phyloP scores from a whole-genome alignment of 1,140 invertebrate species.

The Hyphantria cunea region DNA sequence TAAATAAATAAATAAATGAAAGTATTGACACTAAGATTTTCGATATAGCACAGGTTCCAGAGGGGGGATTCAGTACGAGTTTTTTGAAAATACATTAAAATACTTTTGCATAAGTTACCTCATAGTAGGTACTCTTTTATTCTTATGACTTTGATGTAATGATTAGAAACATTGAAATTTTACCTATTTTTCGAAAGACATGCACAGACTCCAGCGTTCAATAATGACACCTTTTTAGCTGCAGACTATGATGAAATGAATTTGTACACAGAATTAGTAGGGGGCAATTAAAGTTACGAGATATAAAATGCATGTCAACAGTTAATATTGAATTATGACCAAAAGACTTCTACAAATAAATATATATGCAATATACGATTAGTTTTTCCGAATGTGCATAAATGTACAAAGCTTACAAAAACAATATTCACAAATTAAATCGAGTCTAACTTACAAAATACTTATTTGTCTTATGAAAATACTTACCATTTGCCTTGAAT shows the following conservation, averaged over 20 bases:
- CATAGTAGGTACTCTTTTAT: too few relatives aligned
- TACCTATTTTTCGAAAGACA: too few relatives aligned
- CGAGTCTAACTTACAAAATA: constrained; percentile 8
- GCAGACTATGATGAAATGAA: constrained; percentile 48
- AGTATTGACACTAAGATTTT: too few relatives aligned
- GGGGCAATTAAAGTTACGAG: constrained; percentile 55
- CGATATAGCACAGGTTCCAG: too few relatives aligned
- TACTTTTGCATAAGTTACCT: too few relatives aligned
- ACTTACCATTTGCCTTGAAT: constrained; percentile 15
- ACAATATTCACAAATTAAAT: constrained; percentile 41
- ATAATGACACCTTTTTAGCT: constrained; percentile 59
- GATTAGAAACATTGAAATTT: too few relatives aligned
- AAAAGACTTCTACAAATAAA: constrained; percentile 6
- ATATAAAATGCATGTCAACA: constrained; percentile 68
- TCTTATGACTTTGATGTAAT: too few relatives aligned
- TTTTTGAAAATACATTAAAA: too few relatives aligned
- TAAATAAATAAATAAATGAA: too few relatives aligned
- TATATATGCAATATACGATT: constrained; percentile 21
- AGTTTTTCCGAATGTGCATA: constrained; percentile 2
- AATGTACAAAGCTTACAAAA: constrained; percentile 32
- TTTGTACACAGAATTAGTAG: constrained; percentile 71
- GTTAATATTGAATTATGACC: too few relatives aligned
- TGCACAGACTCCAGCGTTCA: constrained; percentile 72
- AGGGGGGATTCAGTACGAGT: too few relatives aligned
- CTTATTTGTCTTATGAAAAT: constrained; percentile 11